Evolutionary conservation across 2,888 invertebrate species (phyloP), one percentile per base, ranked within the genome.

Genomic region (Thymelicus acteon): DNA sequence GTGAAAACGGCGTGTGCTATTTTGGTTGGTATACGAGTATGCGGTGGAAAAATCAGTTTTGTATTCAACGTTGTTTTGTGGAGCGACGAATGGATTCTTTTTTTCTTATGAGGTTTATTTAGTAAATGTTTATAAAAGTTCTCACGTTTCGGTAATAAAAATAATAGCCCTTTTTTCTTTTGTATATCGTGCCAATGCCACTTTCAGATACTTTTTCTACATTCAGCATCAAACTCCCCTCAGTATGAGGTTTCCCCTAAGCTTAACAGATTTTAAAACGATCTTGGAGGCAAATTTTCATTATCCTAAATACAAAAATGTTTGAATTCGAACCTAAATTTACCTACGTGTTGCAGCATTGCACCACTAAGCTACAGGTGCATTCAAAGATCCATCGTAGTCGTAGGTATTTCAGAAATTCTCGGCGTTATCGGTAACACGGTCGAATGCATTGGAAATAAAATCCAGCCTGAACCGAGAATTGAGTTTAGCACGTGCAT

Each of bases 361-460:
- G 8, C 2, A 10, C 10, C 10, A 44, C 44, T 44, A 44, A 10
- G 44, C 44, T 44, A 44, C 12, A 44, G 44, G 12, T 12, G 49
- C 15, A 12, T 52, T 19, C 15, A 19, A 52, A 15, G 49, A 10
- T 49, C 12, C 47, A 31, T 2, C 31, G 31, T 31, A 31, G 48
- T 63, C 48, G 8, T 31, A 8, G 63, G 15, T 63, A 63, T 63
- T 63, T 63, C 37, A n/a, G 37, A 39, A 37, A 63, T 39, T 63
- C 63, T 31, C 61, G 31, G 39, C 63, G 48, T n/a, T 63, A 31
- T 61, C 47, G 47, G 44, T 75, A 69, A 63, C 72, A 80, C 83
- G 75, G 76, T 71, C 74, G 82, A 78, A 69, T 79, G 82, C 75
- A 77, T 80, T 70, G 78, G 74, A 81, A 84, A 85, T 83, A 84